A percentile compares a stretch with the other conserved stretches of the same genome.
Evolutionary conservation across 2,888 invertebrate species (phyloP).

Genomic region (Sphaeridia pumilis): DNA sequence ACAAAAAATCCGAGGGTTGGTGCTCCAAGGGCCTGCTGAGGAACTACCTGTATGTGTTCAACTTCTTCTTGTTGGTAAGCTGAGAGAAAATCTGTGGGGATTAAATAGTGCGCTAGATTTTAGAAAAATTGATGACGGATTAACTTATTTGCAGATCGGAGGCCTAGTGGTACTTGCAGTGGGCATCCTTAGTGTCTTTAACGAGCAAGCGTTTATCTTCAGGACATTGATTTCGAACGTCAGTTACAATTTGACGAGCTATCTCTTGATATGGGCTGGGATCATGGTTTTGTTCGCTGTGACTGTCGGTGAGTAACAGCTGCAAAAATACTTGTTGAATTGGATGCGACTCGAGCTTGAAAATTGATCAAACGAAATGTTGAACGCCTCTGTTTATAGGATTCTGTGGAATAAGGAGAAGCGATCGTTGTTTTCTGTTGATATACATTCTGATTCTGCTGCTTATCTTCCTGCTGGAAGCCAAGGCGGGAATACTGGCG

Average conservation of each 20-base stretch:
- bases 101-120: too few species aligned
- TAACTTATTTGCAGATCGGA: constrained; percentile 61
- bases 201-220: constrained; percentile 60
- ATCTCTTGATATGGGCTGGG: constrained; percentile 64
- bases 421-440: constrained; percentile 62
- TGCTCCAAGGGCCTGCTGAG: constrained; percentile 30
- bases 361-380: neutral
- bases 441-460: constrained; percentile 40
- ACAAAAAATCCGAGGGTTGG: constrained; percentile 29
- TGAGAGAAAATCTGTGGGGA: too few species aligned
- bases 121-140: too few species aligned
- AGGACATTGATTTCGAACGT: constrained; percentile 59
- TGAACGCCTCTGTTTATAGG: constrained; percentile 5
- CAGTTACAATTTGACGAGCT: constrained; percentile 67
- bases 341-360: too few species aligned
- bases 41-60: constrained; percentile 34
- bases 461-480: constrained; percentile 62
- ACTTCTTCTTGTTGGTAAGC: constrained; percentile 31
- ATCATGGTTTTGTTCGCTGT: constrained; percentile 58
- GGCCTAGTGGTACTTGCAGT: constrained; percentile 62
- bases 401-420: constrained; percentile 66
- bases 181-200: constrained; percentile 65
- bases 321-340: too few species aligned
- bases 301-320: constrained; percentile 49
- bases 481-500: constrained; percentile 66